Evolutionary conservation across 2,797 vertebrate species (phyloP).

Genomic region (Garrulus glandarius): DNA sequence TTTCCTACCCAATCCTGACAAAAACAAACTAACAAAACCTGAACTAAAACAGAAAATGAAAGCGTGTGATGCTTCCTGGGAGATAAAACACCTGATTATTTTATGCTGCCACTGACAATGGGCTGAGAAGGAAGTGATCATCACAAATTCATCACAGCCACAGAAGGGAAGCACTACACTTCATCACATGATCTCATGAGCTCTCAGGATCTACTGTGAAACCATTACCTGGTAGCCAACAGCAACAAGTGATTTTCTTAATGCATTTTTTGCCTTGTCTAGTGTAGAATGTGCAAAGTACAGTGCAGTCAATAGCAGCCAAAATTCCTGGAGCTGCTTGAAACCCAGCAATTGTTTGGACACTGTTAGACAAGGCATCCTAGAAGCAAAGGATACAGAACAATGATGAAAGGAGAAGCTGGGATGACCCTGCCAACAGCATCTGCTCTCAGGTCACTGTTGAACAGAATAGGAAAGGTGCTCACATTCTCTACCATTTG

Average conservation of each 20-base stretch:
- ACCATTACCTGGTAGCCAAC: not conserved
- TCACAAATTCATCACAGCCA: not conserved
- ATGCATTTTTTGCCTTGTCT: not conserved
- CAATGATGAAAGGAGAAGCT: not conserved
- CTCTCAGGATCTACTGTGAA: not conserved
- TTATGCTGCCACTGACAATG: not conserved
- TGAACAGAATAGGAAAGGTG: not conserved
- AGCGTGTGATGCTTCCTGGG: not conserved
- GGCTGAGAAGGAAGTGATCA: not conserved
- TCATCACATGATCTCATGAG: not conserved
- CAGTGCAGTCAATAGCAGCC: not conserved
- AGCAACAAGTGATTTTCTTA: not conserved
- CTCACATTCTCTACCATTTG: too few species aligned
- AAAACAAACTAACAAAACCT: not conserved
- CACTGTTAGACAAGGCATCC: not conserved
- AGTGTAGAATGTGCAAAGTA: not conserved
- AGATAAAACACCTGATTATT: not conserved
- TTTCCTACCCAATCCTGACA: not conserved
- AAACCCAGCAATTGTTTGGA: not conserved
- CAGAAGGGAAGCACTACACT: not conserved
- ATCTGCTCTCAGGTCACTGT: not conserved
- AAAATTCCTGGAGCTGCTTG: not conserved
- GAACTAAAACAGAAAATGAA: not conserved
- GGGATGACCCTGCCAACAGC: not conserved
- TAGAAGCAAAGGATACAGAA: not conserved